A percentile compares a stretch with the other conserved stretches of the same genome.
These are phyloP conservation scores for Tapera naevia DNA, from an alignment of 2,797 vertebrate genomes.

Conservation along the genomic window DNA sequence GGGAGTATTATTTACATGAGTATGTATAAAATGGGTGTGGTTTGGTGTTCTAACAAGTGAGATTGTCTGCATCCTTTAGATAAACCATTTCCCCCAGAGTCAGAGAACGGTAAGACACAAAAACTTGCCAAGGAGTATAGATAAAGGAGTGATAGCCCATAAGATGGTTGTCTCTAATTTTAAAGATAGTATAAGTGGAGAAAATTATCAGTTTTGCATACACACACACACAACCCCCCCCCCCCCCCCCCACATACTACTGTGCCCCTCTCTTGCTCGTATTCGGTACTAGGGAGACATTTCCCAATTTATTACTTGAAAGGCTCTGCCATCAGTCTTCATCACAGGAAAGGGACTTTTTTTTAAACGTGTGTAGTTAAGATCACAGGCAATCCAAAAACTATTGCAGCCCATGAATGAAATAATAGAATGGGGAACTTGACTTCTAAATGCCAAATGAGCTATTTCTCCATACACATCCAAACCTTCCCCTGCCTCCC, in stretches of 20 bases:
- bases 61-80: neutral
- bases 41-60: neutral
- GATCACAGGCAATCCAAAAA: neutral
- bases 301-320: neutral
- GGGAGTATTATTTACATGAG: neutral
- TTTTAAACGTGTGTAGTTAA: neutral
- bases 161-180: neutral
- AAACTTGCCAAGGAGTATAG: neutral
- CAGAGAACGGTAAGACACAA: neutral
- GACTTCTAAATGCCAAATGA: neutral
- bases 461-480: neutral
- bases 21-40: neutral
- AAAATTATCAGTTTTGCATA: neutral
- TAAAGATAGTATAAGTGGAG: neutral
- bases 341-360: neutral
- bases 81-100: neutral
- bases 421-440: neutral
- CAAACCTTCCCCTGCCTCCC: fast-evolving
- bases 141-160: neutral
- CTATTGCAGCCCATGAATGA: neutral
- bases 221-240: fast-evolving
- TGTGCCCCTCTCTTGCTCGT: neutral
- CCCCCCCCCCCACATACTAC: too few relatives aligned
- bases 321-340: neutral
- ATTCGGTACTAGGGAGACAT: neutral